Percentiles rank a stretch among this genome's conserved stretches.
These are phyloP conservation scores for Parochlus steinenii DNA, from an alignment of 2,888 invertebrate genomes.

Conservation along the genomic window DNA sequence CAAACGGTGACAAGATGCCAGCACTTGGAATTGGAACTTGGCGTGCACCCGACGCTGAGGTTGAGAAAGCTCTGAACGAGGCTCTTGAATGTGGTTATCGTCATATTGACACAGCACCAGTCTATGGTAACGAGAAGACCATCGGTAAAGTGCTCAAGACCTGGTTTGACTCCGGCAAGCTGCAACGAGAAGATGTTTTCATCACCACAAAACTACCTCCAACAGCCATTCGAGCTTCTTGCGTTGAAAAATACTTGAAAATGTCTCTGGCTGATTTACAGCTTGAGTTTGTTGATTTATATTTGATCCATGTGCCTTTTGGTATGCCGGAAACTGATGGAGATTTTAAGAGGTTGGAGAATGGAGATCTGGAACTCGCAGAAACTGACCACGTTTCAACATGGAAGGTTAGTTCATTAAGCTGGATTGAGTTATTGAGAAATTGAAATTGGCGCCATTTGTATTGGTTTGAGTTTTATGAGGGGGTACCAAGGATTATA, in stretches of 20 bases:
- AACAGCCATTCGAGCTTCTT: conserved; percentile 43
- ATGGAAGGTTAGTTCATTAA: conserved; percentile 44
- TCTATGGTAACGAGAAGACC: conserved; percentile 57
- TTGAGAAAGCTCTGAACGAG: conserved; percentile 46
- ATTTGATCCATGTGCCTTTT: conserved; percentile 65
- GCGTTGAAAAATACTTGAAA: conserved; percentile 46
- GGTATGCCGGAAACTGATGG: conserved; percentile 45
- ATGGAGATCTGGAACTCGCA: conserved; percentile 39
- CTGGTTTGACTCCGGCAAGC: conserved; percentile 49
- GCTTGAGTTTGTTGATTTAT: conserved; percentile 66
- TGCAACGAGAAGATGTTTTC: conserved; percentile 62
- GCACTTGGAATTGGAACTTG: conserved; percentile 62
- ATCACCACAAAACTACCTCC: conserved; percentile 69
- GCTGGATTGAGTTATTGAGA: background rate
- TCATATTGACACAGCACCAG: conserved; percentile 66
- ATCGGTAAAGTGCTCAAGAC: conserved; percentile 56
- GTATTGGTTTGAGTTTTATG: too few species aligned
- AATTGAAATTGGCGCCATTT: background rate
- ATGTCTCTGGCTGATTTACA: conserved; percentile 52
- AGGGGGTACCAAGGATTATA: background rate
- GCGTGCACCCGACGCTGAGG: conserved; percentile 50
- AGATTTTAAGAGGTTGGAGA: conserved; percentile 45
- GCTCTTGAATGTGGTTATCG: conserved; percentile 66
- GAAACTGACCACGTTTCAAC: conserved; percentile 52
- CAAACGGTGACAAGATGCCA: conserved; percentile 47